These are phyloP conservation scores for Aradophagus sp. DNA, from an alignment of 1,140 invertebrate species.

Conservation along the genomic window DNA sequence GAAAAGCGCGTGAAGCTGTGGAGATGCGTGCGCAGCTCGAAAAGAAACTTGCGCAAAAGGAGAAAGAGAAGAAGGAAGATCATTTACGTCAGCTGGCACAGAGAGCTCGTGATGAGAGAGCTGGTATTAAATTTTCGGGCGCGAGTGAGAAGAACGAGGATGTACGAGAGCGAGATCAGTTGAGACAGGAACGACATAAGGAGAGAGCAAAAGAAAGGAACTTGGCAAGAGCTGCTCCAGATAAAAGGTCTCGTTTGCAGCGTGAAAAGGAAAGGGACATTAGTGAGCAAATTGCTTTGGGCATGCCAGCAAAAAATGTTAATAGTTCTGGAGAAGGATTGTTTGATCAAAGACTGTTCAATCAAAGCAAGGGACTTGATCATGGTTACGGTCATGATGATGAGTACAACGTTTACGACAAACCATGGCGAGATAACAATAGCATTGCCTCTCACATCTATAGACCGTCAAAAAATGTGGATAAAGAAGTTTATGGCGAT, in stretches of 20 bases:
- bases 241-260: conserved; percentile 92
- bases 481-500: conserved; percentile 93
- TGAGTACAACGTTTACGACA: conserved; percentile 98
- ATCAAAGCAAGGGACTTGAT: conserved; percentile 96
- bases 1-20: conserved; percentile 97
- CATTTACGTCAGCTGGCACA: conserved; percentile 93
- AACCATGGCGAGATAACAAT: conserved; percentile 90
- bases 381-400: conserved; percentile 98
- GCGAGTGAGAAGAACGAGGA: conserved; percentile 80
- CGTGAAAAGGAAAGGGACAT: conserved; percentile 96
- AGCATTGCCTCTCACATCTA: conserved; percentile 93
- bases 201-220: conserved; percentile 95
- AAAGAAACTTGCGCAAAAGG: conserved; percentile 96
- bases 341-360: conserved; percentile 97
- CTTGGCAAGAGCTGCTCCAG: conserved; percentile 92
- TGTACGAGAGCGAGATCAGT: conserved; percentile 89
- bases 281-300: conserved; percentile 98
- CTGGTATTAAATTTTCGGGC: conserved; percentile 81
- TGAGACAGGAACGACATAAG: conserved; percentile 92
- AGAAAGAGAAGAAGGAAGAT: conserved; percentile 99
- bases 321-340: conserved; percentile 85
- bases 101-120: conserved; percentile 95
- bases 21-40: conserved; percentile 97
- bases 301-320: conserved; percentile 89
- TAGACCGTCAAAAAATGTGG: conserved; percentile 90